phyloP scores from a whole-genome alignment of 2,113 vertebrate species.

The Nanger granti region DNA sequence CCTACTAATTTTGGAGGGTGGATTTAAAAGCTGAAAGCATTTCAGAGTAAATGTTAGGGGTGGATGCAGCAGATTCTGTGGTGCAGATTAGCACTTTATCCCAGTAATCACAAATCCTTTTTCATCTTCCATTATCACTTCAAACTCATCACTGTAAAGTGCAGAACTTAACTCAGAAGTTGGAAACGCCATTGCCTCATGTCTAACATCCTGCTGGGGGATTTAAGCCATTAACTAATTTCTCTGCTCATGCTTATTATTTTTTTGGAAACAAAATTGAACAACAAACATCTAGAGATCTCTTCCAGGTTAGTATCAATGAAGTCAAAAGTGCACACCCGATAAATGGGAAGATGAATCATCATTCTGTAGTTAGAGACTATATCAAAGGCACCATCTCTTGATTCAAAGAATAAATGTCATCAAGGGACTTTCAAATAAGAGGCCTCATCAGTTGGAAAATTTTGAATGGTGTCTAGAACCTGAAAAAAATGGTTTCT shows the following conservation, averaged over 20 bases:
- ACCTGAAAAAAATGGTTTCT: slow-evolving; percentile 7
- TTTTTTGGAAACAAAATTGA: not conserved
- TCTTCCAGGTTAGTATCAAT: not conserved
- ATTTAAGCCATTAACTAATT: slow-evolving; percentile 62
- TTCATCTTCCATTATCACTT: slow-evolving; percentile 74
- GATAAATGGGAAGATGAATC: not conserved
- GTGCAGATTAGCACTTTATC: slow-evolving; percentile 77
- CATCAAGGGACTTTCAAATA: slow-evolving; percentile 3
- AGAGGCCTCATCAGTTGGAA: not conserved
- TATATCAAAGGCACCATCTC: not conserved
- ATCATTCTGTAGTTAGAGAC: not conserved
- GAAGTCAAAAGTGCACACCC: not conserved
- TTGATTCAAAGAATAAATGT: not conserved
- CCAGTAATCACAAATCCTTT: slow-evolving; percentile 72
- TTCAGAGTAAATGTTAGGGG: slow-evolving; percentile 78
- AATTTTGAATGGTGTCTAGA: slow-evolving; percentile 38
- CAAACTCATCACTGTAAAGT: slow-evolving; percentile 69
- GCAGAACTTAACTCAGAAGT: slow-evolving; percentile 72
- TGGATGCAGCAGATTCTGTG: slow-evolving; percentile 72
- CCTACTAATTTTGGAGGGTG: slow-evolving; percentile 78
- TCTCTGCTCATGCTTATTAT: slow-evolving; percentile 1
- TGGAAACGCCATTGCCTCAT: slow-evolving; percentile 41
- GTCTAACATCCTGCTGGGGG: slow-evolving; percentile 48
- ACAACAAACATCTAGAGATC: not conserved
- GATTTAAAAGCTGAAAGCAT: slow-evolving; percentile 82